Conservation (phyloP, 2,797 vertebrate species). For the Lerista edwardsae region DNA sequence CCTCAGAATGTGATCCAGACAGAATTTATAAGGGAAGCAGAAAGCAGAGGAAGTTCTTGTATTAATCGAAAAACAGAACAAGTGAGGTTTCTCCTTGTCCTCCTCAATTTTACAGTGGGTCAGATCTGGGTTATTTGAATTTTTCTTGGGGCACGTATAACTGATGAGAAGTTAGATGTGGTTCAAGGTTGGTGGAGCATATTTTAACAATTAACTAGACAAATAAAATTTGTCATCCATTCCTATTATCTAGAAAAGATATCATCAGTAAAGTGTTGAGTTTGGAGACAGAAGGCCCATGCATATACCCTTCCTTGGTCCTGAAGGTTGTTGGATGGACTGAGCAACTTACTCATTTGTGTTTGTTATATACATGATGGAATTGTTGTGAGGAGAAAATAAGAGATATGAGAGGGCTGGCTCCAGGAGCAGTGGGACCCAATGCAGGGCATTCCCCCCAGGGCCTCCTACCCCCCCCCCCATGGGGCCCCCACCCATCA, state of each 20-base stretch:
- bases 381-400: slow-evolving; percentile 4
- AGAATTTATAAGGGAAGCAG: not conserved
- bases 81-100: not conserved
- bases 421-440: too few species aligned
- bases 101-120: not conserved
- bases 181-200: slow-evolving; percentile 7
- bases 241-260: slow-evolving; percentile 15
- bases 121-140: slow-evolving; percentile 5
- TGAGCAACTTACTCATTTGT: not conserved
- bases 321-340: not conserved
- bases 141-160: not conserved
- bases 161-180: not conserved
- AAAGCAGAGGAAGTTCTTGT: not conserved
- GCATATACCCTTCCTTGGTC: not conserved
- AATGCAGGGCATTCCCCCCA: too few species aligned
- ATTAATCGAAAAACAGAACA: not conserved
- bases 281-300: slow-evolving; percentile 1
- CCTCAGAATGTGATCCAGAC: not conserved
- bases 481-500: too few species aligned
- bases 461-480: too few species aligned
- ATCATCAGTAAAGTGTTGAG: not conserved
- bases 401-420: not conserved
- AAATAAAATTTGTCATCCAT: slow-evolving; percentile 32
- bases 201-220: slow-evolving; percentile 25
- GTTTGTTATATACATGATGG: not conserved